Conservation (phyloP, 1,140 invertebrate species). For the Drosophila pallidifrons region DNA sequence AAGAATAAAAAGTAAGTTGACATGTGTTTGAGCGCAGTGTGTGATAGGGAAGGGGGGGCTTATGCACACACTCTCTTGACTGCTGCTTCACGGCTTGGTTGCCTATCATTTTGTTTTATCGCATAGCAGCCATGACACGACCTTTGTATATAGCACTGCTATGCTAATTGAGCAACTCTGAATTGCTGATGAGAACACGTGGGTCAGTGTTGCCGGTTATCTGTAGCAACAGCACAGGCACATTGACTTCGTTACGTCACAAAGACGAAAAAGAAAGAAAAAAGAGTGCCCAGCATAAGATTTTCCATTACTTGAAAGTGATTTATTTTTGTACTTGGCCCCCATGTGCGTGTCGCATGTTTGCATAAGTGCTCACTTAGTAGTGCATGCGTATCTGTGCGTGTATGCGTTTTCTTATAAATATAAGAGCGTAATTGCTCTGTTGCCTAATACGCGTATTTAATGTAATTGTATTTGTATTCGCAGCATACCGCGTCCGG, state of each 20-base stretch:
- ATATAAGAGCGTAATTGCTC: background rate
- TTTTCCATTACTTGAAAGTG: conserved; percentile 40
- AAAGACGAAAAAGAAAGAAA: conserved; percentile 15
- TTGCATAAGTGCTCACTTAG: conserved; percentile 56
- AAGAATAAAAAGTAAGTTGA: conserved; percentile 75
- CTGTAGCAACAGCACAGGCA: conserved; percentile 19
- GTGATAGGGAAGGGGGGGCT: conserved; percentile 9
- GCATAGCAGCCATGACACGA: conserved; percentile 41
- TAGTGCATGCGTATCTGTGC: background rate
- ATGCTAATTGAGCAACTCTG: conserved; percentile 62
- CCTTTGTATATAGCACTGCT: conserved; percentile 55
- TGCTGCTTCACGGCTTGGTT: conserved; percentile 46
- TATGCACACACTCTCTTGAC: conserved; percentile 29
- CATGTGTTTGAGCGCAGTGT: background rate
- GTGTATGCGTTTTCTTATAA: background rate
- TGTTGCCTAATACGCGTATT: conserved; percentile 14
- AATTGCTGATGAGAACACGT: conserved; percentile 52
- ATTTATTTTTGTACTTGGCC: conserved; percentile 60
- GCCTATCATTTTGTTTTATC: conserved; percentile 56
- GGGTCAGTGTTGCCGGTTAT: conserved; percentile 68
- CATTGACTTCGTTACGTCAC: conserved; percentile 68
- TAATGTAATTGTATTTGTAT: conserved; percentile 19
- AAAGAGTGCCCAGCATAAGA: background rate
- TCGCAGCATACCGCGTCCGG: conserved; percentile 85
- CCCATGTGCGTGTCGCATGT: conserved; percentile 45